Percentiles rank a stretch among this genome's conserved stretches.
Conservation (phyloP, 2,797 vertebrate genomes). For the Taeniopygia guttata region DNA sequence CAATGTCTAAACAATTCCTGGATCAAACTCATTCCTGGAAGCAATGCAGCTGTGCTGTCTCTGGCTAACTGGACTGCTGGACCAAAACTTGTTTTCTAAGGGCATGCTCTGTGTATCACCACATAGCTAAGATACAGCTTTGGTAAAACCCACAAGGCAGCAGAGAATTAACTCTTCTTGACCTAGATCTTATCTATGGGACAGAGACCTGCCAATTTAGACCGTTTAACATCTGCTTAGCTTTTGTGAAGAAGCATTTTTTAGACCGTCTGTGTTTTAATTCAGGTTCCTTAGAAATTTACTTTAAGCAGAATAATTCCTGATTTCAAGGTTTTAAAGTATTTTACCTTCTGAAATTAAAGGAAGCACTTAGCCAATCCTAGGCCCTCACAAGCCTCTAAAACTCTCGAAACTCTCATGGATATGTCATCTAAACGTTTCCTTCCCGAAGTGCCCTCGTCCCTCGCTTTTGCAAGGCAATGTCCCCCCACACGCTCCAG, state of each 20-base stretch:
- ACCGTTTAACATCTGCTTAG: not conserved
- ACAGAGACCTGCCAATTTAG: not conserved
- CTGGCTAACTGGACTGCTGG: not conserved
- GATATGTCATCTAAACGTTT: not conserved
- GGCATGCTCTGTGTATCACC: not conserved
- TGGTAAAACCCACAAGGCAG: not conserved
- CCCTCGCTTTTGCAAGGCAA: not conserved
- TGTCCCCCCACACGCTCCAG: rapidly evolving
- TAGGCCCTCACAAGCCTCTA: rapidly evolving
- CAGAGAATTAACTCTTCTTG: not conserved
- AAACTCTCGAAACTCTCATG: rapidly evolving
- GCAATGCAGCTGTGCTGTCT: not conserved
- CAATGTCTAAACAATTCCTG: not conserved
- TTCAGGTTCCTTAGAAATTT: not conserved
- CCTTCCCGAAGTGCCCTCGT: not conserved
- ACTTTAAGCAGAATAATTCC: not conserved
- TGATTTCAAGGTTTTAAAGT: not conserved
- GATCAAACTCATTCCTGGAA: not conserved
- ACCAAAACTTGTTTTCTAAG: not conserved
- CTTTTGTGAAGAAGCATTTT: not conserved
- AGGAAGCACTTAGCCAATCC: not conserved
- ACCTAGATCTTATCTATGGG: not conserved
- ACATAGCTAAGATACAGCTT: not conserved
- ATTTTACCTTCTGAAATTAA: not conserved
- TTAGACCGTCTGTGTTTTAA: not conserved